Conservation (phyloP, 2,113 vertebrate genomes). For the Corvus moneduloides region DNA sequence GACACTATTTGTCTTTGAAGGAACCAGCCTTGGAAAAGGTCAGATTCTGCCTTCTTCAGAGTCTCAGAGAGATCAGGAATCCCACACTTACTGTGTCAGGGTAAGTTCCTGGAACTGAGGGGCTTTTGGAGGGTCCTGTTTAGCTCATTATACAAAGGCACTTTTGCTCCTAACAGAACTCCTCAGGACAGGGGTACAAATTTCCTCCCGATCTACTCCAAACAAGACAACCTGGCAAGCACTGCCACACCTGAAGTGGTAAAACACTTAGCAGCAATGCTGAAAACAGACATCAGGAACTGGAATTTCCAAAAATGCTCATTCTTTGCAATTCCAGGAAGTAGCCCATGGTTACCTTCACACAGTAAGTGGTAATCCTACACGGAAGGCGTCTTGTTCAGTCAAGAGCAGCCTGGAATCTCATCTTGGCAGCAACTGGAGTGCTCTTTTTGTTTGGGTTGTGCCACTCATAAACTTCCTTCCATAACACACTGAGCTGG, state of each 20-base stretch:
- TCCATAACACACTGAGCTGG: not conserved
- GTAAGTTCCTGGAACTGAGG: not conserved
- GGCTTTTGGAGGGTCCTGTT: not conserved
- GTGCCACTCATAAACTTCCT: not conserved
- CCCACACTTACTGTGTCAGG: not conserved
- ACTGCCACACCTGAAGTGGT: not conserved
- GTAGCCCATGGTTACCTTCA: not conserved
- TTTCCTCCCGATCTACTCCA: not conserved
- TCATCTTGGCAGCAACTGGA: not conserved
- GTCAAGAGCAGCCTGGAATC: not conserved
- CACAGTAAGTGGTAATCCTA: not conserved
- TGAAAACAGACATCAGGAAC: not conserved
- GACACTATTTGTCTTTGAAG: not conserved
- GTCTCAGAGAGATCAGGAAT: not conserved
- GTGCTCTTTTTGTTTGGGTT: not conserved
- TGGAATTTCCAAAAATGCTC: not conserved
- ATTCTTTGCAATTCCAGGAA: not conserved
- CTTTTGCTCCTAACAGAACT: not conserved
- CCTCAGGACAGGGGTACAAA: not conserved
- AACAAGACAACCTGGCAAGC: not conserved
- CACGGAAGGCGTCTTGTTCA: not conserved
- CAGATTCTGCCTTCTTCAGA: not conserved
- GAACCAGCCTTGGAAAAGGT: not conserved
- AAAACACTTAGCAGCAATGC: not conserved
- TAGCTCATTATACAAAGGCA: not conserved